Base-by-base conservation (phyloP, 2,888 invertebrate species). In the Eupithecia abbreviata region DNA sequence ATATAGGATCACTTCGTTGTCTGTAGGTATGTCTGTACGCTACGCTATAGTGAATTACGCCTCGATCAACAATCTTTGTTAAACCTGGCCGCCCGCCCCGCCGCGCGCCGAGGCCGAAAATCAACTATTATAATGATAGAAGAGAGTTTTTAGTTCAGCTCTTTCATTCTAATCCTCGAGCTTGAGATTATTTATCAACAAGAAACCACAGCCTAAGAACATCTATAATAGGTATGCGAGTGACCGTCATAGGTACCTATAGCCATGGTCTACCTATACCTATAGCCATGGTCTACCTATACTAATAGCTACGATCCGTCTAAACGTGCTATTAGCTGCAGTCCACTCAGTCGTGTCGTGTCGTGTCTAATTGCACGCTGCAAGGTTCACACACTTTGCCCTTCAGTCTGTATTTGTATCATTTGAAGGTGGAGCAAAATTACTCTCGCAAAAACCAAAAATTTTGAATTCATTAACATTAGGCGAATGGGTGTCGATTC, bases 301-400 rank as follows among this genome's bases (percentile, higher is more conserved):
- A 43, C 5, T 4, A 2, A 43, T 43, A 47, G 18, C 18, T 18
- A 18, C 18, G 30, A 10, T 62, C 30, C 18, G 30, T 30, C 30
- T 62, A 62, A 62, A 30, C 62, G 30, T 62, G 62, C 62, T 30
- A 62, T 62, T 62, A 62, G 58, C 9, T 3, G 62, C 55, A 58
- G 18, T 12, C 30, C 30, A 12, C 62, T 58, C 55, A 55, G 18
- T 30, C 62, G 58, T 62, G 30, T 62, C 62, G 58, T 62, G 30
- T 62, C 62, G 62, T 12, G 62, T 30, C 30, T 62, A 62, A 62
- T 62, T 62, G 30, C 62, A 30, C 30, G 62, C 30, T 62, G 30
- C 62, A 62, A 62, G 62, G 62, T 62, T 30, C 62, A 30, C 62
- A 62, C 62, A 62, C 62, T 62, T 58, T 30, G 62, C 30, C 62